phyloP scores from a whole-genome alignment of 2,113 vertebrate species.

The Perccottus glenii region DNA sequence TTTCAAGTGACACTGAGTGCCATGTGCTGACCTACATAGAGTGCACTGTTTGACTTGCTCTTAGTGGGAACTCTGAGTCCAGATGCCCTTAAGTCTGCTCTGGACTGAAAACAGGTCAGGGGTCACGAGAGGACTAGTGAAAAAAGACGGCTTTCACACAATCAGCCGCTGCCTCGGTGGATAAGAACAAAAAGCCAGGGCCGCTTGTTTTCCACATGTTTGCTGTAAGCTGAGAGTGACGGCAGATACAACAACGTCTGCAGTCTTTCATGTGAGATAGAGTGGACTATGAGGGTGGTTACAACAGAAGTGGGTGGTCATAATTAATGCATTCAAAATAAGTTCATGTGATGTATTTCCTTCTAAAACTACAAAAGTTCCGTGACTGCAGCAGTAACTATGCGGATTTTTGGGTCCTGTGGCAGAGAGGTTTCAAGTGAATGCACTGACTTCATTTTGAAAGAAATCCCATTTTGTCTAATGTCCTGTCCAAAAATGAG shows the following conservation, averaged over 20 bases:
- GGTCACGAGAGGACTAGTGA: conserved; percentile 62
- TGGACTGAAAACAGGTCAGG: conserved; percentile 66
- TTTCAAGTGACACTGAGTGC: conserved; percentile 52
- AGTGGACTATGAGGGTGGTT: no score
- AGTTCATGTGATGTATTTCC: no score
- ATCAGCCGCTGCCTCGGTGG: conserved; percentile 28
- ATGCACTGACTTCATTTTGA: no score
- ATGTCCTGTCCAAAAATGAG: no score
- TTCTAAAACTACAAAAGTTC: background rate
- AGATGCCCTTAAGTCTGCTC: conserved; percentile 56
- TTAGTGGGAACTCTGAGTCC: conserved; percentile 47
- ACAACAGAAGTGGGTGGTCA: background rate
- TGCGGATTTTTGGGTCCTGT: no score
- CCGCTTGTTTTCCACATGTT: conserved; percentile 40
- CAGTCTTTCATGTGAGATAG: background rate
- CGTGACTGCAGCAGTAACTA: no score
- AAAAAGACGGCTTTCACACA: conserved; percentile 41
- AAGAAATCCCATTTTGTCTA: no score
- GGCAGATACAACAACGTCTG: background rate
- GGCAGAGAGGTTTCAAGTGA: no score
- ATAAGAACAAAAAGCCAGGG: conserved; percentile 50
- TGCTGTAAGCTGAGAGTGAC: conserved; percentile 15
- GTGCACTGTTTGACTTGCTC: conserved; percentile 33
- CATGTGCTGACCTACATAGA: conserved; percentile 74
- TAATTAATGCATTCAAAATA: background rate